A percentile compares a stretch with the other conserved stretches of the same genome.
phyloP scores from a whole-genome alignment of 2,797 vertebrate genomes.

The Lophius americanus region DNA sequence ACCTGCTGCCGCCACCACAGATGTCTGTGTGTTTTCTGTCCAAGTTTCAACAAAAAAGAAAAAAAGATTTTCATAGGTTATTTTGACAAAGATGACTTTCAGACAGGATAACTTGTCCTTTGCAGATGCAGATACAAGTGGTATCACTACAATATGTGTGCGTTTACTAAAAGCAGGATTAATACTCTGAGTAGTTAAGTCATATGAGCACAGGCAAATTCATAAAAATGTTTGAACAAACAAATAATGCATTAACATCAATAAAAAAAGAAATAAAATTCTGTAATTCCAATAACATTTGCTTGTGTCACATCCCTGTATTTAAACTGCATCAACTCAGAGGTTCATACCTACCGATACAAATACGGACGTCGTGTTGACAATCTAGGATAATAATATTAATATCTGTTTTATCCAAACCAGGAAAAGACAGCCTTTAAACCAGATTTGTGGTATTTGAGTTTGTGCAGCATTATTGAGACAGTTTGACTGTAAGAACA shows the following conservation, averaged over 20 bases:
- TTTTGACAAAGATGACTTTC: constrained; percentile 73
- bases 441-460: constrained; percentile 14
- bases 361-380: constrained; percentile 7
- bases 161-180: background rate
- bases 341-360: constrained; percentile 17
- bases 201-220: background rate
- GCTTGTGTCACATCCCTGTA: background rate
- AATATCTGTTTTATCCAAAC: constrained; percentile 5
- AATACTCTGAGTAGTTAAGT: background rate
- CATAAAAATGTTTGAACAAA: background rate
- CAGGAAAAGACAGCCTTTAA: constrained; percentile 9
- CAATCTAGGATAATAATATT: constrained; percentile 20
- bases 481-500: constrained; percentile 5
- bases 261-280: background rate
- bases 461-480: background rate
- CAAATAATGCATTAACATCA: background rate
- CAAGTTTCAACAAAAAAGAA: constrained; percentile 72
- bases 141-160: constrained; percentile 35
- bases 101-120: constrained; percentile 59
- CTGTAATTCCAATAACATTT: background rate
- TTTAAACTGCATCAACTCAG: background rate
- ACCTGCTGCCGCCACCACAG: constrained; percentile 79
- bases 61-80: constrained; percentile 75
- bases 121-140: constrained; percentile 54
- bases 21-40: constrained; percentile 75